A percentile compares a stretch with the other conserved stretches of the same genome.
Evolutionary conservation across 2,113 vertebrate genomes (phyloP).

Genomic region (Sardina pilchardus): DNA sequence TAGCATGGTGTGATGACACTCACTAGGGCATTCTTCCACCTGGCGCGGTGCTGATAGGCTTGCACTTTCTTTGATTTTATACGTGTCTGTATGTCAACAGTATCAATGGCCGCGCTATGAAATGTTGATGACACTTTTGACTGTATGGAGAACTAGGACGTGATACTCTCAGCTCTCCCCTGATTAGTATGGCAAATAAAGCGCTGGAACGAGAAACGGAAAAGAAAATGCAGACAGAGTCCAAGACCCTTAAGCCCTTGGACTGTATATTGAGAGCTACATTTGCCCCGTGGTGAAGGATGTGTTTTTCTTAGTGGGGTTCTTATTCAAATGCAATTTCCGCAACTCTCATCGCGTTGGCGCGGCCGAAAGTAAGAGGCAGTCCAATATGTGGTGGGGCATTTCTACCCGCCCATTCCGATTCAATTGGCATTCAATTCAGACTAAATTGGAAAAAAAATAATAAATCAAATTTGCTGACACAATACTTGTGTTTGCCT

Average conservation of each 20-base stretch:
- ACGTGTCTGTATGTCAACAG: background rate
- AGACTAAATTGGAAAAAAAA: slow-evolving; percentile 15
- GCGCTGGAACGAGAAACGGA: background rate
- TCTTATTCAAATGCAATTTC: slow-evolving; percentile 19
- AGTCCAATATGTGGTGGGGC: background rate
- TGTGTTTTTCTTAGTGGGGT: background rate
- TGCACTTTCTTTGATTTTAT: background rate
- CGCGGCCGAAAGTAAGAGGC: background rate
- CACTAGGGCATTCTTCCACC: background rate
- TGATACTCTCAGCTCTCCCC: too few species aligned
- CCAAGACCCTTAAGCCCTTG: background rate
- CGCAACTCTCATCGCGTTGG: background rate
- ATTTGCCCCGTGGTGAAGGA: background rate
- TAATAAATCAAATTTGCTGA: slow-evolving; percentile 15
- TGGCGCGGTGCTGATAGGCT: background rate
- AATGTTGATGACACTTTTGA: background rate
- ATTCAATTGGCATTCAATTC: slow-evolving; percentile 15
- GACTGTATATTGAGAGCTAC: background rate
- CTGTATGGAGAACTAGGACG: background rate
- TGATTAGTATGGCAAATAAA: background rate
- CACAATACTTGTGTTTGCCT: background rate
- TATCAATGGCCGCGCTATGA: background rate
- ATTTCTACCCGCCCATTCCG: background rate
- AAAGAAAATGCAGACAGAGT: background rate
- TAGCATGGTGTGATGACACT: background rate